Evolutionary conservation across 1,140 invertebrate genomes (phyloP).

Genomic region (Metaphire vulgaris): DNA sequence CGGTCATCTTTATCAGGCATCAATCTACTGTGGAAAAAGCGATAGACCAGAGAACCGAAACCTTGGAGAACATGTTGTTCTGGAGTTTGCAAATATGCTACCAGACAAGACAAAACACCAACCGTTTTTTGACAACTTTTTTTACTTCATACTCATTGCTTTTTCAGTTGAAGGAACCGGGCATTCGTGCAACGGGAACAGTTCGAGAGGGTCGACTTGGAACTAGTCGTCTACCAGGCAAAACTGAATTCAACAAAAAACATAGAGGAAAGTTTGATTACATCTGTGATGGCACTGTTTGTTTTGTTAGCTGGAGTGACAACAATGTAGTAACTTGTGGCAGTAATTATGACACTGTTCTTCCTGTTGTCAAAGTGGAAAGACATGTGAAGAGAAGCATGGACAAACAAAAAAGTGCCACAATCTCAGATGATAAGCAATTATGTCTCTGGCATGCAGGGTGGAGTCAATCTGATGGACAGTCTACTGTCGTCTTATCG

Average conservation of each 20-base stretch:
- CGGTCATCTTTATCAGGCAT: too few species aligned
- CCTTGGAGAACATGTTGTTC: slow-evolving; percentile 3
- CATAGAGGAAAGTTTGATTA: not conserved
- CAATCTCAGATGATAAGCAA: not conserved
- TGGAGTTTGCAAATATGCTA: not conserved
- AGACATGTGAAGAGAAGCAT: not conserved
- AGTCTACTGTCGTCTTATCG: not conserved
- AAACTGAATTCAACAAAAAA: not conserved
- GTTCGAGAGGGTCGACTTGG: not conserved
- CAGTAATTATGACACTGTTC: not conserved
- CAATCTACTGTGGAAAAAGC: not conserved
- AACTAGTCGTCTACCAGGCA: not conserved
- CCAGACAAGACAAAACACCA: not conserved
- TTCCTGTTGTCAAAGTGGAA: not conserved
- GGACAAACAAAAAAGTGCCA: not conserved
- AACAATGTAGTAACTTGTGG: not conserved
- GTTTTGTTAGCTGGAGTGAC: not conserved
- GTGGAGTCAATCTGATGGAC: not conserved
- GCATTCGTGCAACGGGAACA: not conserved
- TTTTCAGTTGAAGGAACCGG: not conserved
- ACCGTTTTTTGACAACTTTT: not conserved
- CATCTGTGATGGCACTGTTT: not conserved
- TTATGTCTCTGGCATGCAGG: not conserved
- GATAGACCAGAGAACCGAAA: not conserved
- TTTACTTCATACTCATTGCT: not conserved